Evolutionary conservation across 2,888 invertebrate genomes (phyloP).

Genomic region (Drymonia ruficornis): DNA sequence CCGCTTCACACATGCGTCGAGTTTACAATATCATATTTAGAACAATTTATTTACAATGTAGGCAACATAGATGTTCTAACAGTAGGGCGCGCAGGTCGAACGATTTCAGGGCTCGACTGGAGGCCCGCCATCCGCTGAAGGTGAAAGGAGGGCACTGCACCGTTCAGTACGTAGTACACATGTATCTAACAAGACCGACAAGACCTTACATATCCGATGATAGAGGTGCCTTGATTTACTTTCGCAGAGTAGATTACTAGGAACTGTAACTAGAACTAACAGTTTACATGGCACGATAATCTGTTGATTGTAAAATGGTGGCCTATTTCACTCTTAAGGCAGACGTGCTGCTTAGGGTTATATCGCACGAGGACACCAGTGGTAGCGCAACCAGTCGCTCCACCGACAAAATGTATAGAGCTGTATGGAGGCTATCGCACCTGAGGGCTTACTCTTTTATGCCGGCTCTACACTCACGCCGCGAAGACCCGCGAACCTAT

Average conservation of each 20-base stretch:
- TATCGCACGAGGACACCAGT: too few species aligned
- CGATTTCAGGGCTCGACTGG: constrained; percentile 54
- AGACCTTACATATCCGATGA: constrained; percentile 30
- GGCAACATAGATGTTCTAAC: constrained; percentile 13
- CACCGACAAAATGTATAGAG: too few species aligned
- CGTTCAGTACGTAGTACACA: constrained; percentile 37
- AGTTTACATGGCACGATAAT: background rate
- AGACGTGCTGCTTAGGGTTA: too few species aligned
- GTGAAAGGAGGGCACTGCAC: constrained; percentile 69
- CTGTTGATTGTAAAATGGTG: too few species aligned
- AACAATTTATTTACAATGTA: constrained; percentile 6
- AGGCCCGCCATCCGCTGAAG: constrained; percentile 44
- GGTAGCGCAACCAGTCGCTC: too few species aligned
- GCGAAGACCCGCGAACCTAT: too few species aligned
- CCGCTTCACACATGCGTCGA: background rate
- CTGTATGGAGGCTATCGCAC: too few species aligned
- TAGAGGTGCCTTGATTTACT: constrained; percentile 1
- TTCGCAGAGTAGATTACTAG: background rate
- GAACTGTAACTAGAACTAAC: background rate
- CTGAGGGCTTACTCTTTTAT: too few species aligned
- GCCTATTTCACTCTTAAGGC: too few species aligned
- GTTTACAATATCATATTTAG: background rate
- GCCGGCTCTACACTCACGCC: too few species aligned
- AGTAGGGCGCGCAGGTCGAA: constrained; percentile 38
- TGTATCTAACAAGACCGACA: constrained; percentile 26